Base-by-base conservation (phyloP, 2,888 invertebrate species). In the Leucophenga maculata region DNA sequence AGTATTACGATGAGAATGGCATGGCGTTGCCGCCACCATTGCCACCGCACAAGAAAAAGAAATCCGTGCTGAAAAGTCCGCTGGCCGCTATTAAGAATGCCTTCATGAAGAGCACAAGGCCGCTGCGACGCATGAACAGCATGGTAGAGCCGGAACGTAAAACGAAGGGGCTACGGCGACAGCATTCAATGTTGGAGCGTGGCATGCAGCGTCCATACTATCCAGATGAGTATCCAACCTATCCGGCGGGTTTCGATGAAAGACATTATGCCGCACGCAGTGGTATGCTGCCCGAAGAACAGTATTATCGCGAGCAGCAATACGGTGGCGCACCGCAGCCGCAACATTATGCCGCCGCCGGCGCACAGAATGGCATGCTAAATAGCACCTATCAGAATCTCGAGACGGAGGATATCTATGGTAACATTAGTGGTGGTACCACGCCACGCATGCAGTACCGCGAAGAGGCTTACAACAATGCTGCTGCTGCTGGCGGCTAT, bases 101-200 rank as follows among this genome's bases (percentile, higher is more conserved):
- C 0, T 75, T 89, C 9, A 84, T 89, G 2, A 89, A 88, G 72
- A 77, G 86, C 1, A 89, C 88, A 1, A 82, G 87, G 1, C 88
- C 88, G 0, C 69, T 89, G 68, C 78, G 89, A 1, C 85, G 89
- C 16, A 89, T 89, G 86, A 87, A 87, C 52, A 89, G 89, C 71
- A 87, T 89, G 88, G 85, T 86, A 44, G 89, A 89, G 65, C 86
- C 86, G 52, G 86, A 88, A 54, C 78, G 86, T n/a, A 85, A 85
- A 54, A 78, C 83, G 9, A 86, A 86, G 67, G 85, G 87, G 1
- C 67, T 89, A 11, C 78, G 87, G 0, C 84, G 89, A 1, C 89
- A 89, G 72, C 87, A 88, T 67, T 89, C 89, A 14, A 87, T 89
- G 88, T 78, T 88, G 74, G 89, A 89, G 71, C 77, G 87, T 6